phyloP scores from a whole-genome alignment of 2,797 vertebrate genomes.

The Cossypha dichroa region DNA sequence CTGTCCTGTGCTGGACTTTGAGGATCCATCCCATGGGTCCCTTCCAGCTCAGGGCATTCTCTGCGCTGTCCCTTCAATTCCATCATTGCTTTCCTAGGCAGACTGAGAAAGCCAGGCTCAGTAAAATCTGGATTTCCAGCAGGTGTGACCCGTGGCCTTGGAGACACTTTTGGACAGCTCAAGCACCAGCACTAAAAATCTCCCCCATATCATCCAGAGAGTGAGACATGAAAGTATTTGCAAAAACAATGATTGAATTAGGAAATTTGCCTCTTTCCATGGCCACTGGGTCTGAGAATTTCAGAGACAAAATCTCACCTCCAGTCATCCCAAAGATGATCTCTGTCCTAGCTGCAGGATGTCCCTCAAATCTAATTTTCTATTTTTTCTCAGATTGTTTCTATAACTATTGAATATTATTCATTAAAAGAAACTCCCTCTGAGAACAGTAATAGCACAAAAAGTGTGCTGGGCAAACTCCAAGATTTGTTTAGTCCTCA shows the following conservation, averaged over 20 bases:
- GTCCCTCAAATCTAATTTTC: rapidly evolving
- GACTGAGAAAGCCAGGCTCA: background rate
- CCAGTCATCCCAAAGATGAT: rapidly evolving
- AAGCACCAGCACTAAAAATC: background rate
- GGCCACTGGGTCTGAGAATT: background rate
- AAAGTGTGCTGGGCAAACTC: background rate
- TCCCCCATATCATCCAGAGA: rapidly evolving
- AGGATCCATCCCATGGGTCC: background rate
- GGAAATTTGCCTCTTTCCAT: background rate
- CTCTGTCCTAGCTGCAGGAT: background rate
- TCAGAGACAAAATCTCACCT: background rate
- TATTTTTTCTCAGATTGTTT: background rate
- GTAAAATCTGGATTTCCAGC: background rate
- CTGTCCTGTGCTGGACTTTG: background rate
- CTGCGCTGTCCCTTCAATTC: background rate
- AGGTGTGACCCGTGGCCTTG: background rate
- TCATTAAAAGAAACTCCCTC: background rate
- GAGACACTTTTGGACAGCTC: background rate
- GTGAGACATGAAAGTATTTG: background rate
- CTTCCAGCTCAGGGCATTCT: background rate
- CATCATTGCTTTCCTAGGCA: background rate
- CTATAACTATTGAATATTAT: background rate
- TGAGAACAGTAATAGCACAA: background rate
- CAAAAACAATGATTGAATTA: background rate
- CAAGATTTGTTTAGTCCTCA: no score